Evolutionary conservation across 2,888 invertebrate genomes (phyloP), one percentile per base, ranked within the genome.

Genomic region (Teleogryllus oceanicus): DNA sequence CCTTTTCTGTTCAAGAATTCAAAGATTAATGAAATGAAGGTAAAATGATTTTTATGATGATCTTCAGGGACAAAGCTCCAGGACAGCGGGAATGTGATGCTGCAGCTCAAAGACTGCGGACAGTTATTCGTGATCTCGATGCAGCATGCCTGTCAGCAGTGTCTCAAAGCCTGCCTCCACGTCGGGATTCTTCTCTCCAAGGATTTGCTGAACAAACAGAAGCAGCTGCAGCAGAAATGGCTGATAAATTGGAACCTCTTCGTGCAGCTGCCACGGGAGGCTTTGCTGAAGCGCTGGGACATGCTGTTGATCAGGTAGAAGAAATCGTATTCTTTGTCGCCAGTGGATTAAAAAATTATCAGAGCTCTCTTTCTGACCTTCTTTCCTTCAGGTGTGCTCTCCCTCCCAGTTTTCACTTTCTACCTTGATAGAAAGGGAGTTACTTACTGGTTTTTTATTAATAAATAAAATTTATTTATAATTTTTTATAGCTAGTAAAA

Each of bases 261-360:
- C 90, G 96, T 1, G 89, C 90, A 74, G 96, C 98, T 5, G 98
- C 96, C 50, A 95, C 94, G 85, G 20, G 20, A 1, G 91, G 91
- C 80, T 96, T 98, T 88, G 96, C 98, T 0, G 98, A 99, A 88
- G 94, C 95, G 85, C 90, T 99, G 80, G 98, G 98, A 0, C 97
- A 98, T 85, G 90, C 93, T 8, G 96, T 96, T 24, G 91, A 91
- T 80, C 93, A 94, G 84, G 89, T 94, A 85, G 92, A 16, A 16
- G 24, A 76, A 12, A 18, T 37, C 37, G 4, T 37, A 10, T 37
- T 37, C 37, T 37, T 37, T 37, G 8, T 37, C 37, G 8, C 8
- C 37, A 37, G 37, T 37, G 37, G 37, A 8, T 37, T 37, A 4
- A 37, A 37, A 37, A 37, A 8, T 37, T 37, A 37, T 37, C 5